Percentiles rank a stretch among this genome's conserved stretches.
phyloP scores from a whole-genome alignment of 2,888 invertebrate species.

The Hemaris fuciformis region DNA sequence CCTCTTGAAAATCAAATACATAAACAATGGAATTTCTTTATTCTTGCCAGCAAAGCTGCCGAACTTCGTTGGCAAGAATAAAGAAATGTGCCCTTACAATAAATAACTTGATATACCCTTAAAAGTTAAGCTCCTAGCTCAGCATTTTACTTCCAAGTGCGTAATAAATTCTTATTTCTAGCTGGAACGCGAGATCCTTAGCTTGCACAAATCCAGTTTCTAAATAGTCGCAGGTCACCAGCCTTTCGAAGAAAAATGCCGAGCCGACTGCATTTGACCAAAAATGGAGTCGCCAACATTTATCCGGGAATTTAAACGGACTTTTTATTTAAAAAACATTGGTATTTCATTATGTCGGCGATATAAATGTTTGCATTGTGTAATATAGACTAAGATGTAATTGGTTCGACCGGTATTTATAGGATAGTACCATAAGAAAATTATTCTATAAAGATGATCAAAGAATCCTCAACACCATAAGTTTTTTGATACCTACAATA shows the following conservation, averaged over 20 bases:
- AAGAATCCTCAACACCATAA: too few relatives aligned
- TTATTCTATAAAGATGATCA: neutral
- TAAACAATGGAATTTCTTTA: neutral
- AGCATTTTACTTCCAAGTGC: neutral
- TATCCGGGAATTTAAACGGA: neutral
- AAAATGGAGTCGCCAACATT: conserved; percentile 10
- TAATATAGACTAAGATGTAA: neutral
- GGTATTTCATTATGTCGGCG: neutral
- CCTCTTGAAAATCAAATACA: too few relatives aligned
- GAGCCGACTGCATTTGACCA: conserved; percentile 12
- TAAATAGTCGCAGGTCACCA: conserved; percentile 15
- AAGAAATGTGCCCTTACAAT: neutral
- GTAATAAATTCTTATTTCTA: conserved; percentile 9
- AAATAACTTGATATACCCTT: neutral
- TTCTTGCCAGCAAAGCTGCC: neutral
- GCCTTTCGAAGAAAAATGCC: conserved; percentile 14
- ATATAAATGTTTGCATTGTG: neutral
- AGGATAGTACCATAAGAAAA: neutral
- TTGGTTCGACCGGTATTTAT: neutral
- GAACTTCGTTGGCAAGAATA: too few relatives aligned
- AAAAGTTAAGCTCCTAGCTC: neutral
- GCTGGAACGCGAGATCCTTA: conserved; percentile 1
- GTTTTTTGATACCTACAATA: too few relatives aligned
- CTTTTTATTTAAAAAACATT: neutral
- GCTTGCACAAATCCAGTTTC: conserved; percentile 15